Base-by-base conservation (phyloP, 2,797 vertebrate species). In the Enteromius anoplus region DNA sequence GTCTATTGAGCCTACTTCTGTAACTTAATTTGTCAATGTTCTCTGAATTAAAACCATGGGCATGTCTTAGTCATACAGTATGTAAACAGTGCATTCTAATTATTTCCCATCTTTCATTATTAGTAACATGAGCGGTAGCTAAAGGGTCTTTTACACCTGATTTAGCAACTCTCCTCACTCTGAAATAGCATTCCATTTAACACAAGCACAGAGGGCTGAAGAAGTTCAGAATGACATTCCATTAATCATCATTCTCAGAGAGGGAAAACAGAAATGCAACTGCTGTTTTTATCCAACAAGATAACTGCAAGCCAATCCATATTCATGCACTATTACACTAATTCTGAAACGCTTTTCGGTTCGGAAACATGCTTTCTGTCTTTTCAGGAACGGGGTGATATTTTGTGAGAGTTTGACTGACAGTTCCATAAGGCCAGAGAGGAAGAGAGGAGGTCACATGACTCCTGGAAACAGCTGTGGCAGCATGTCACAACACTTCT, bases 351-450 rank as follows among this genome's bases (percentile, higher is more conserved):
- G 17, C 9, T 11, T 40, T n/a, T 40, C 19, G 12, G 65, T n/a
- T 68, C 34, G 34, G 70, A 53, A 73, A 64, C 60, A 7, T 62
- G 5, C 29, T 15, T 64, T 29, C 26, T 64, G 5, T 64, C 60
- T 64, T 64, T 66, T 40, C 65, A 53, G 29, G 11, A 73, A 12
- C 0, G 0, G 19, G 29, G 34, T 34, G 51, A 2, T 34, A 14
- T 10, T 60, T 53, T 29, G n/a, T 26, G 53, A 72, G 45, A 26
- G 60, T 55, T 70, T 72, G 75, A 84, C 15, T 84, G 90, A 92
- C 93, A 93, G 91, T 91, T 93, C 92, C 86, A 60, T 15, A 55
- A 78, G 84, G 75, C 69, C 32, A 40, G 40, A 71, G 58, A 47
- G 80, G 75, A 71, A 60, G 53, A 53, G 37, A 26, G 87, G 87